These are phyloP conservation scores for Leptothorax acervorum DNA, from an alignment of 2,888 invertebrate genomes.

Conservation along the genomic window DNA sequence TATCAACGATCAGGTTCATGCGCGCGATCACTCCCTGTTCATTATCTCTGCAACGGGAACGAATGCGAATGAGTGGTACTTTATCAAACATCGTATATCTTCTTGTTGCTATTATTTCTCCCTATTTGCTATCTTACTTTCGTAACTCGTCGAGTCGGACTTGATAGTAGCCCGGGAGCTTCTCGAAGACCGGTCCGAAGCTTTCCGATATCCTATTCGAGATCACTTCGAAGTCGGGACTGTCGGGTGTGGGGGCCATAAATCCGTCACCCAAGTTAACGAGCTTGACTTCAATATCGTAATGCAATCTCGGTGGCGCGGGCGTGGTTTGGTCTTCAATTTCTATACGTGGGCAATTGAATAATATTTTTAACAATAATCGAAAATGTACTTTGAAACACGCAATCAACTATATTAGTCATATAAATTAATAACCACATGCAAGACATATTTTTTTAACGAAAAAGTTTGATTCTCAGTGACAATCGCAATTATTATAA, in stretches of 20 bases:
- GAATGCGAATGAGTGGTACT: not conserved
- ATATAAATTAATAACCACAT: not conserved
- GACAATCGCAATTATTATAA: not conserved
- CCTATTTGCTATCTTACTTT: conserved; percentile 84
- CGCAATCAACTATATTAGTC: not conserved
- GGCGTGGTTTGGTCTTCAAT: conserved; percentile 88
- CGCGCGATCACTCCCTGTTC: conserved; percentile 91
- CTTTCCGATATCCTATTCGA: conserved; percentile 89
- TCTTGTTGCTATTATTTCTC: not conserved
- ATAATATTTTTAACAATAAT: conserved; percentile 1
- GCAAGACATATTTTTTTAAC: not conserved
- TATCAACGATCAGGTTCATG: conserved; percentile 92
- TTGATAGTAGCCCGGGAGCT: conserved; percentile 91
- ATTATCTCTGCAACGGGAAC: conserved; percentile 67
- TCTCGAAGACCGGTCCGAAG: conserved; percentile 88
- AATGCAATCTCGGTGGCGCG: conserved; percentile 89
- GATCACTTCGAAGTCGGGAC: conserved; percentile 90
- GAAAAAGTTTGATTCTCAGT: not conserved
- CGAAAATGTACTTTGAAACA: not conserved
- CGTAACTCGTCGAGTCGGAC: conserved; percentile 90
- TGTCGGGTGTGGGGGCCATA: conserved; percentile 90
- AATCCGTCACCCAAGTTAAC: conserved; percentile 92
- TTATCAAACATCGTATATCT: not conserved
- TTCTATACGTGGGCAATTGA: conserved; percentile 84
- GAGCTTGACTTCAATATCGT: conserved; percentile 91